phyloP scores from a whole-genome alignment of 37 sponge, comb jelly and placozoan species.

The Chondrosia reniformis region DNA sequence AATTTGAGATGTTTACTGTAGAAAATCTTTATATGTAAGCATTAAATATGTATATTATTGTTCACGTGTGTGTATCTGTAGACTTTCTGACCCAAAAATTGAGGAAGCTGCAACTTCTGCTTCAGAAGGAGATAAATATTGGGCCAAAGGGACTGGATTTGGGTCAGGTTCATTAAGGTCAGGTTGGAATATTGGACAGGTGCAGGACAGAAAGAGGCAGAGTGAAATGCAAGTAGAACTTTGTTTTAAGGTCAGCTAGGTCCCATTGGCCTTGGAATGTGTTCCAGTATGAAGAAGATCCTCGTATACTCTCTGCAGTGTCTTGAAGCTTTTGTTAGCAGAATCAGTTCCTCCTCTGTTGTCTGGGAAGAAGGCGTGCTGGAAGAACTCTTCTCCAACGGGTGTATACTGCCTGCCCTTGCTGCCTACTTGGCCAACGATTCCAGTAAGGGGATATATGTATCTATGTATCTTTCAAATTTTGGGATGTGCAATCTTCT shows the following conservation, averaged over 20 bases:
- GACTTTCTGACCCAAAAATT: no score
- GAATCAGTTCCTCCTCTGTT: not conserved
- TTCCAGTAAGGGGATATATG: slow-evolving; percentile 44
- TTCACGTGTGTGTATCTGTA: no score
- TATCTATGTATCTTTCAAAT: not conserved
- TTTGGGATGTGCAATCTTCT: not conserved
- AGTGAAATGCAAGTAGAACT: slow-evolving; percentile 59
- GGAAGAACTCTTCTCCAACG: slow-evolving; percentile 18
- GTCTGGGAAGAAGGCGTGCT: slow-evolving; percentile 11
- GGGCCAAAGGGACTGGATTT: slow-evolving; percentile 93
- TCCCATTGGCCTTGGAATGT: no score
- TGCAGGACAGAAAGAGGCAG: slow-evolving; percentile 48
- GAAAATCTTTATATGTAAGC: no score
- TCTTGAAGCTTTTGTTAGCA: no score
- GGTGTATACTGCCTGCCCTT: slow-evolving; percentile 75
- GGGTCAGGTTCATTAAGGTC: slow-evolving; percentile 82
- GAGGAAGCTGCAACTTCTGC: no score
- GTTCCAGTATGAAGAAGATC: no score
- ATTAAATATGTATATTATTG: no score
- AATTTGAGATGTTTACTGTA: no score
- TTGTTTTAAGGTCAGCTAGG: slow-evolving; percentile 20
- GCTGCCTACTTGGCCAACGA: slow-evolving; percentile 79
- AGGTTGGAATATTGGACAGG: slow-evolving; percentile 72
- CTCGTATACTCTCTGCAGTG: no score
- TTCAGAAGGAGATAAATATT: no score